Evolutionary conservation across 2,113 vertebrate species (phyloP).

Genomic region (Asarcornis scutulata): DNA sequence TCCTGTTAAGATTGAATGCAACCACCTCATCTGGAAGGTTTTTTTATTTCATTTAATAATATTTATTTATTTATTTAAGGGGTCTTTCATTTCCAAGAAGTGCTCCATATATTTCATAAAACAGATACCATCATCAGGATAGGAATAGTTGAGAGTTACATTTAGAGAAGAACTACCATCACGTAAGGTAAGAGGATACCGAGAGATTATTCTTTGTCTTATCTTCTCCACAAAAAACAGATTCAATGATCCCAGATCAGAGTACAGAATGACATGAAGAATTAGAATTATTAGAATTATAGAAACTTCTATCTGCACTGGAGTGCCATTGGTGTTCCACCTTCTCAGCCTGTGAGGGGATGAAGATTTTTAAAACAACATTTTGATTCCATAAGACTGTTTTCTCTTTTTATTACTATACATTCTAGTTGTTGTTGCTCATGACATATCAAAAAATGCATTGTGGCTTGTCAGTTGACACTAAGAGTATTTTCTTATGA

Average conservation of each 20-base stretch:
- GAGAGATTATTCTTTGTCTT: background rate
- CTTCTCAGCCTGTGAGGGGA: background rate
- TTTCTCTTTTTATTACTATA: background rate
- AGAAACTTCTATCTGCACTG: background rate
- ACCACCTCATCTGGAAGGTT: fast-evolving
- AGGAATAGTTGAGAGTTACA: background rate
- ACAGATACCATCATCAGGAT: background rate
- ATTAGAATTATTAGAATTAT: background rate
- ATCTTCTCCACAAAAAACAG: background rate
- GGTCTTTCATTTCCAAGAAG: background rate
- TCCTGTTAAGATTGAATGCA: background rate
- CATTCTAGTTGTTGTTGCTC: background rate
- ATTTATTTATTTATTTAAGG: background rate
- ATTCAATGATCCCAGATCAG: background rate
- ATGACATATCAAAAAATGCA: background rate
- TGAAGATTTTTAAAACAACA: background rate
- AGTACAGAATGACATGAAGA: background rate
- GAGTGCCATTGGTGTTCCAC: background rate
- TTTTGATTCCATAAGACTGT: background rate
- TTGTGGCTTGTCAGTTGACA: background rate
- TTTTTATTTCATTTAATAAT: background rate
- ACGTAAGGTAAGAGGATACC: background rate
- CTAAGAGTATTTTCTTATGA: background rate
- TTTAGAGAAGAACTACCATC: background rate
- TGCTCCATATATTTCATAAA: background rate